Evolutionary conservation across 1,140 invertebrate genomes (phyloP).

Genomic region (Pseudomyrmex sp.): DNA sequence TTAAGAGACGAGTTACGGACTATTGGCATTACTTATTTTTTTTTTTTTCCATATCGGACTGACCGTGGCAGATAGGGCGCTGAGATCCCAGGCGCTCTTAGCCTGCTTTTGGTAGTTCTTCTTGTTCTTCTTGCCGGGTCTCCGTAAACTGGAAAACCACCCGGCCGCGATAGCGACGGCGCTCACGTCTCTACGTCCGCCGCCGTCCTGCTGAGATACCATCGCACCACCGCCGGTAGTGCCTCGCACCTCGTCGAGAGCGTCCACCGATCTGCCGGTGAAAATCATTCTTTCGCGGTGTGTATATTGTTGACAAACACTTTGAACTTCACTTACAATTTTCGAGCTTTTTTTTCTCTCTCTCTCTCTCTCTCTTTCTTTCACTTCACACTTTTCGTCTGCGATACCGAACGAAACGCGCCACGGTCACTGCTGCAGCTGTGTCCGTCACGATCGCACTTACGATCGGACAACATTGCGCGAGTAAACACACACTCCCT

Average conservation of each 20-base stretch:
- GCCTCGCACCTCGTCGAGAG: conserved; percentile 76
- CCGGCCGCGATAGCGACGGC: conserved; percentile 88
- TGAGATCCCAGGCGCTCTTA: conserved; percentile 88
- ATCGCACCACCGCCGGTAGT: neutral
- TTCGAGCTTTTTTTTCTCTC: too few species aligned
- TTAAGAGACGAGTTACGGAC: too few species aligned
- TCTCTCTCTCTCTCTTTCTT: neutral
- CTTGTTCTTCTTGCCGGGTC: conserved; percentile 85
- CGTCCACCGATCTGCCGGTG: conserved; percentile 80
- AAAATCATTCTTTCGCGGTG: conserved; percentile 77
- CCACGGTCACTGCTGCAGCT: neutral
- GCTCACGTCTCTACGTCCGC: conserved; percentile 68
- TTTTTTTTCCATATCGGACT: conserved; percentile 46
- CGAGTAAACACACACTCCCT: neutral
- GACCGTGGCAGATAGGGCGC: conserved; percentile 83
- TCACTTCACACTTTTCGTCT: conserved; percentile 9
- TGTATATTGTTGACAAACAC: too few species aligned
- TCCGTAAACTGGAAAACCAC: conserved; percentile 91
- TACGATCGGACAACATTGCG: neutral
- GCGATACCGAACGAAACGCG: neutral
- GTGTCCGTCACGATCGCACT: neutral
- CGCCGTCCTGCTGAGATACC: conserved; percentile 43
- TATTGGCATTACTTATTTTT: too few species aligned
- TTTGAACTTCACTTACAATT: too few species aligned
- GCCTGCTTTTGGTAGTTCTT: conserved; percentile 84